Percentiles rank a stretch among this genome's conserved stretches.
These are phyloP conservation scores for Drosophila ananassae DNA, from an alignment of 1,140 invertebrate genomes.

Conservation along the genomic window DNA sequence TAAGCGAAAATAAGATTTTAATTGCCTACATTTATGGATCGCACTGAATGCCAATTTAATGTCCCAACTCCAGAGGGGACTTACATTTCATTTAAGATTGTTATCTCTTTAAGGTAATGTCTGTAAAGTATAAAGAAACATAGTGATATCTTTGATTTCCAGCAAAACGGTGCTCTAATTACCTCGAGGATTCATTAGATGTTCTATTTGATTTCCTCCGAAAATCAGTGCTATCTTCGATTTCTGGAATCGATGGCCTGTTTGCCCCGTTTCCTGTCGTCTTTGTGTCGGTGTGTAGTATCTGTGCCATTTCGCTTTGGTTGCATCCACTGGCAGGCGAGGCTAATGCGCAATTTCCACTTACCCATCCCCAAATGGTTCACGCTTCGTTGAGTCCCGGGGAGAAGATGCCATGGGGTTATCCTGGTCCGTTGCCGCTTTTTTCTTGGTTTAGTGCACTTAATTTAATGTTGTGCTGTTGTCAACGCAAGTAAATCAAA, in stretches of 20 bases:
- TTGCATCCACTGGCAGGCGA: conserved; percentile 42
- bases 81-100: not conserved
- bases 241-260: conserved; percentile 6
- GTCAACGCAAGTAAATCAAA: conserved; percentile 69
- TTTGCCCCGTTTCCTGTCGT: conserved; percentile 35
- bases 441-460: conserved; percentile 53
- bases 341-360: conserved; percentile 66
- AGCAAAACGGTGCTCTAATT: conserved; percentile 34
- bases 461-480: conserved; percentile 72
- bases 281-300: conserved; percentile 54
- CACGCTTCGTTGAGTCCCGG: conserved; percentile 51
- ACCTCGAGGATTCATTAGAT: conserved; percentile 25
- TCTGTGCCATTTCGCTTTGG: conserved; percentile 41
- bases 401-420: conserved; percentile 45
- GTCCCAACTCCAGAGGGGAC: not conserved
- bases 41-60: conserved; percentile 66
- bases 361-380: conserved; percentile 23
- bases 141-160: not conserved
- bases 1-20: conserved; percentile 82
- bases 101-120: not conserved
- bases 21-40: conserved; percentile 71
- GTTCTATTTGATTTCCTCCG: too few relatives aligned
- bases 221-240: conserved; percentile 13
- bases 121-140: too few relatives aligned
- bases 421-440: conserved; percentile 20